These are phyloP conservation scores for Chaetogeoica ovagalla DNA, from an alignment of 2,888 invertebrate species.

Conservation along the genomic window DNA sequence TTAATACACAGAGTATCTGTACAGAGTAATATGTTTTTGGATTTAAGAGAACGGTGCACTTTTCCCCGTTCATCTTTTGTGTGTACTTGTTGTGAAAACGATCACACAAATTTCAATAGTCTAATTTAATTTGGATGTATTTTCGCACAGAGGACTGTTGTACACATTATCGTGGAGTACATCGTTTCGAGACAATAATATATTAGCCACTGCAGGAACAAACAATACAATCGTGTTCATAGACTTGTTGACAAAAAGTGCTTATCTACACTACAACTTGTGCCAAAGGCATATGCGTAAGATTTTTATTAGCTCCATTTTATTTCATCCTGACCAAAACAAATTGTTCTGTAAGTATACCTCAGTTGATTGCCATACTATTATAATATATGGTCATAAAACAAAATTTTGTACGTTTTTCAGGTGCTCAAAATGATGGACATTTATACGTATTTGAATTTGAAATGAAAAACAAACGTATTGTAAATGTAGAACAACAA, in stretches of 20 bases:
- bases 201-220: slow-evolving; percentile 58
- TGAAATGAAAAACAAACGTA: slow-evolving; percentile 52
- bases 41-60: no score
- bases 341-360: slow-evolving; percentile 56
- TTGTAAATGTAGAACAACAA: slow-evolving; percentile 53
- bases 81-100: no score
- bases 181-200: slow-evolving; percentile 55
- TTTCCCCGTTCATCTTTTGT: no score
- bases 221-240: slow-evolving; percentile 57
- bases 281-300: slow-evolving; percentile 5
- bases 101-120: no score
- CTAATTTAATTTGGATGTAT: neutral
- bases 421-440: slow-evolving; percentile 57
- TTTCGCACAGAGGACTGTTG: slow-evolving; percentile 58
- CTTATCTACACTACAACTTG: slow-evolving; percentile 55
- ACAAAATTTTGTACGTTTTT: slow-evolving; percentile 13
- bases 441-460: slow-evolving; percentile 55
- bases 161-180: slow-evolving; percentile 62
- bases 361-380: neutral
- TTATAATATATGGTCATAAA: neutral
- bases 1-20: no score
- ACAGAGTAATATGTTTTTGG: no score
- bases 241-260: slow-evolving; percentile 55
- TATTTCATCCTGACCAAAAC: slow-evolving; percentile 56
- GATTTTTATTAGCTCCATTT: slow-evolving; percentile 55